These are phyloP conservation scores for Xiphias gladius DNA, from an alignment of 2,113 vertebrate genomes.

Conservation along the genomic window DNA sequence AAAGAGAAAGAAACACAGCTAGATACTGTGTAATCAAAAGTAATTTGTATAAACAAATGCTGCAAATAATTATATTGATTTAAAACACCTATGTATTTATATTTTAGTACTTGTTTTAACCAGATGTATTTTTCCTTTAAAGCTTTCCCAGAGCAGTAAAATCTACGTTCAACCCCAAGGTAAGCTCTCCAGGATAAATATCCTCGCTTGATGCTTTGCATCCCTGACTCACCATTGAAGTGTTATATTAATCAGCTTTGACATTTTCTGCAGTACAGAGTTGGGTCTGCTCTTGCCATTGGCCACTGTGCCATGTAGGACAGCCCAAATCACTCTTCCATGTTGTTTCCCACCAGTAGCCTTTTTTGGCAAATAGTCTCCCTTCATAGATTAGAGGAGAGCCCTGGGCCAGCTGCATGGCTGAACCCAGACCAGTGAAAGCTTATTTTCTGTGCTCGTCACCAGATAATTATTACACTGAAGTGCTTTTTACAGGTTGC, in stretches of 20 bases:
- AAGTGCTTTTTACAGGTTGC: constrained; percentile 32
- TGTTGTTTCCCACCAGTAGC: constrained; percentile 59
- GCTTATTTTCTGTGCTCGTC: constrained; percentile 37
- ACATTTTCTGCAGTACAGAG: constrained; percentile 56
- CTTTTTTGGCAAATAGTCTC: constrained; percentile 63
- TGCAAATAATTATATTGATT: constrained; percentile 11
- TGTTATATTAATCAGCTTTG: constrained; percentile 68
- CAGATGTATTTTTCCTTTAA: constrained; percentile 57
- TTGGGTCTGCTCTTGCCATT: constrained; percentile 68
- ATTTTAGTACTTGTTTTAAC: constrained; percentile 32
- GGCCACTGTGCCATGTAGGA: constrained; percentile 50
- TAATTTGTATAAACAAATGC: constrained; percentile 27
- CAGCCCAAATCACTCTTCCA: constrained; percentile 56
- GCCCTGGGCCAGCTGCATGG: constrained; percentile 35
- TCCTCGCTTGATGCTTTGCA: constrained; percentile 35
- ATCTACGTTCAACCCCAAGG: constrained; percentile 94
- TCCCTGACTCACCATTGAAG: constrained; percentile 51
- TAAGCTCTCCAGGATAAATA: constrained; percentile 77
- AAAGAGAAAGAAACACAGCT: constrained; percentile 11
- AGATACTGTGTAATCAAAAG: constrained; percentile 2
- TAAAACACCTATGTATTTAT: constrained; percentile 6
- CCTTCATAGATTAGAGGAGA: constrained; percentile 57
- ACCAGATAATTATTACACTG: constrained; percentile 39
- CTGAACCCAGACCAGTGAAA: constrained; percentile 35
- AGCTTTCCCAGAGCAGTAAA: constrained; percentile 89